Conservation (phyloP, 2,888 invertebrate species). For the Phengaris arion region DNA sequence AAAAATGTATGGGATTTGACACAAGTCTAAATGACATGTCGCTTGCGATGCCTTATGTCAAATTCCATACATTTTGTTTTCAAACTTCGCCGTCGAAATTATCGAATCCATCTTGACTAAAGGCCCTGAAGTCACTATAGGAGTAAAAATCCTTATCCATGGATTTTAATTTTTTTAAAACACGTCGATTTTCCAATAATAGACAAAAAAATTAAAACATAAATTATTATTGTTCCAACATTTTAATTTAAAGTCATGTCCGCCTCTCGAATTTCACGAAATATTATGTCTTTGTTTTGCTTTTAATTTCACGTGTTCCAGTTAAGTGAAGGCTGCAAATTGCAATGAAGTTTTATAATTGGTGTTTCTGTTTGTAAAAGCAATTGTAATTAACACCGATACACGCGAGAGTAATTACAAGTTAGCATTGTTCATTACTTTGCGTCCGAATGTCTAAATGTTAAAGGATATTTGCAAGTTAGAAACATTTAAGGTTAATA, state of each 20-base stretch:
- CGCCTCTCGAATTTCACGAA: conserved; percentile 10
- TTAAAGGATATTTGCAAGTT: background rate
- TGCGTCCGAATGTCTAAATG: conserved; percentile 10
- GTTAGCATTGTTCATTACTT: background rate
- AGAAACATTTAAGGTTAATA: background rate
- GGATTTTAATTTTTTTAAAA: no score
- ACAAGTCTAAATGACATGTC: no score
- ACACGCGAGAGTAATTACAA: conserved; percentile 23
- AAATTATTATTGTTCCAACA: background rate
- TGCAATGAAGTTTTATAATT: conserved; percentile 15
- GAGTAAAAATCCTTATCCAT: no score
- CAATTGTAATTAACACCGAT: conserved; percentile 38
- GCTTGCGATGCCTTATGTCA: no score
- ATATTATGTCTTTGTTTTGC: conserved; percentile 9
- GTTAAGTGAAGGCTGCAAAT: conserved; percentile 7
- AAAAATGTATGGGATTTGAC: no score
- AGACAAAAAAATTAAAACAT: background rate
- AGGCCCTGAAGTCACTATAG: no score
- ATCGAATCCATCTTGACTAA: no score
- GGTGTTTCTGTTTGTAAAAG: conserved; percentile 28
- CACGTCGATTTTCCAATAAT: no score
- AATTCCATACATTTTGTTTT: no score
- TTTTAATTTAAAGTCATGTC: background rate
- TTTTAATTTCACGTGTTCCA: conserved; percentile 19
- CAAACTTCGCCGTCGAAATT: no score